These are phyloP conservation scores for Siniperca chuatsi DNA, from an alignment of 2,113 vertebrate species.

Conservation along the genomic window DNA sequence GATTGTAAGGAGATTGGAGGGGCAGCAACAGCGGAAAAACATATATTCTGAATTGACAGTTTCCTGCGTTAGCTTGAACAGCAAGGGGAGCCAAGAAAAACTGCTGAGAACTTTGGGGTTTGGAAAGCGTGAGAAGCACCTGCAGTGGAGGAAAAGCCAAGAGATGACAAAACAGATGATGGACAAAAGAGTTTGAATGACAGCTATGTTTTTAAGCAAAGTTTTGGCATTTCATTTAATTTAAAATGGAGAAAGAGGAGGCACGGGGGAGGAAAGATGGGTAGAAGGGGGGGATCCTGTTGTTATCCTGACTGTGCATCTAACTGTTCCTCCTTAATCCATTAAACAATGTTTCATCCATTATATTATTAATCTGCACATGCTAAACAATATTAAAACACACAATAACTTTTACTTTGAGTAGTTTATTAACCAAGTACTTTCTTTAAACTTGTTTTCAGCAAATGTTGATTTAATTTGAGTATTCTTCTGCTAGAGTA, in stretches of 20 bases:
- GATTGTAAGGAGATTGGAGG: not conserved
- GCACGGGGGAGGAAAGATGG: not conserved
- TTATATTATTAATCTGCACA: not conserved
- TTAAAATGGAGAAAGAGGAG: not conserved
- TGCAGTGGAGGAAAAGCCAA: not conserved
- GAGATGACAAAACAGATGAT: not conserved
- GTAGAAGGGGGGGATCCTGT: not conserved
- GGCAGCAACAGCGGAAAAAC: not conserved
- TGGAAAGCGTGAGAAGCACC: not conserved
- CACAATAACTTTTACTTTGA: not conserved
- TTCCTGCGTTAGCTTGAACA: not conserved
- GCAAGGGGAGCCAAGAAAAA: conserved; percentile 18
- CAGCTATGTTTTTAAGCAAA: not conserved
- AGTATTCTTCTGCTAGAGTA: not conserved
- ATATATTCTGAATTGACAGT: not conserved
- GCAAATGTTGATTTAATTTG: not conserved
- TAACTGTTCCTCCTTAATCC: too few relatives aligned
- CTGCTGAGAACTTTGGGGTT: conserved; percentile 12
- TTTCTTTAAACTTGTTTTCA: not conserved
- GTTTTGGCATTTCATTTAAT: not conserved
- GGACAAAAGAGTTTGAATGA: conserved; percentile 9
- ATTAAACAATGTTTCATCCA: not conserved
- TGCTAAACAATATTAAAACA: not conserved
- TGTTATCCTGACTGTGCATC: not conserved
- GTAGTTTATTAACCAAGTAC: not conserved